phyloP scores from a whole-genome alignment of 2,113 vertebrate genomes.

The Rhegmatorhina hoffmannsi region DNA sequence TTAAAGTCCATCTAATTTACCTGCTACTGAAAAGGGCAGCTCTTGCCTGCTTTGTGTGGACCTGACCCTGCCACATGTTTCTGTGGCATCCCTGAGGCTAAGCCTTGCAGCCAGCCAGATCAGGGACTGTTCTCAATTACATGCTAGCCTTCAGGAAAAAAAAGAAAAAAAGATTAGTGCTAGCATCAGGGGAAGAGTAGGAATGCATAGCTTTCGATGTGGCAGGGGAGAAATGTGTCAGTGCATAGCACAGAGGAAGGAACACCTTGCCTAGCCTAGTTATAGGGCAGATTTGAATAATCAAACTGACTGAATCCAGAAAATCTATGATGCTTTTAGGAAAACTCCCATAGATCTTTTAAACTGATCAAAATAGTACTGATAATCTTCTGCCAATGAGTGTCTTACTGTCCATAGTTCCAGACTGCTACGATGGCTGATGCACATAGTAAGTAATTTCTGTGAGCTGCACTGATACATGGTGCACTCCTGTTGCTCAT shows the following conservation, averaged over 20 bases:
- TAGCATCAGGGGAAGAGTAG: background rate
- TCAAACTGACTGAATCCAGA: background rate
- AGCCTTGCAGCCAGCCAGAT: constrained; percentile 3
- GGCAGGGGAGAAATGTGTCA: background rate
- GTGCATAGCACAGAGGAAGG: background rate
- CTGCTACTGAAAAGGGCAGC: constrained; percentile 3
- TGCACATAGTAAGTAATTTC: background rate
- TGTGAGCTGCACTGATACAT: background rate
- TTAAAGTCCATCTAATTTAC: constrained; percentile 29
- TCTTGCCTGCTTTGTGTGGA: constrained; percentile 10
- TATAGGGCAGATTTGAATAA: background rate
- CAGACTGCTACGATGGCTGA: background rate
- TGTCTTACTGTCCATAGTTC: background rate
- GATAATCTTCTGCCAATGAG: background rate
- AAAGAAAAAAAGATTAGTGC: background rate
- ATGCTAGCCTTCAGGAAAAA: background rate
- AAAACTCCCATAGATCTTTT: background rate
- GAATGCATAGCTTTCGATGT: background rate
- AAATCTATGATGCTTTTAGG: background rate
- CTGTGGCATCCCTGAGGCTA: constrained; percentile 24
- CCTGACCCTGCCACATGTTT: constrained; percentile 30
- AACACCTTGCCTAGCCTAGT: background rate
- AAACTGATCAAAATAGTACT: background rate
- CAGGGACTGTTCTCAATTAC: background rate
- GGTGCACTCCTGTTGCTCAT: background rate